Evolutionary conservation across 2,113 vertebrate species (phyloP).

Genomic region (Calonectris borealis): DNA sequence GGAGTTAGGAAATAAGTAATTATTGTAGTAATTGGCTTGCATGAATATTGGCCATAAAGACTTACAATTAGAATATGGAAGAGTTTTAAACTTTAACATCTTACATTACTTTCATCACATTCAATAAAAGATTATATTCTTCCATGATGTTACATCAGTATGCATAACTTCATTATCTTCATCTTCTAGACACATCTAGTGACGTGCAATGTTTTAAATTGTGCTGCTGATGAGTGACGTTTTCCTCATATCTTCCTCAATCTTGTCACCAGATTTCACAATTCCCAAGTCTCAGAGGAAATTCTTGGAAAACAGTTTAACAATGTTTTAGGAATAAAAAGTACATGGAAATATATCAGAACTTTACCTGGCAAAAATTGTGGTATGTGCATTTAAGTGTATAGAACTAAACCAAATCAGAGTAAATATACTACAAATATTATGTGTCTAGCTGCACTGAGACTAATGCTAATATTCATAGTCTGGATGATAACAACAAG

Average conservation of each 20-base stretch:
- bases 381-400: background rate
- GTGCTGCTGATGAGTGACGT: background rate
- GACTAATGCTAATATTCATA: background rate
- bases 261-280: background rate
- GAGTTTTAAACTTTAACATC: conserved; percentile 2
- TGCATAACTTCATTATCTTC: background rate
- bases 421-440: background rate
- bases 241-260: background rate
- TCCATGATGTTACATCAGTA: background rate
- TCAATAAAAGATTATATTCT: background rate
- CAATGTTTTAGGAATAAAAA: background rate
- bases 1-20: background rate
- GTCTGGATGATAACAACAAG: background rate
- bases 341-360: background rate
- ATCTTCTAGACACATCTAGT: background rate
- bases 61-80: background rate
- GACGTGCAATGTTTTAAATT: background rate
- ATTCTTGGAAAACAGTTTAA: background rate
- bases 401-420: background rate
- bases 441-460: background rate
- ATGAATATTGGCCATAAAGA: background rate
- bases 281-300: background rate
- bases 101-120: background rate
- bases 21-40: background rate
- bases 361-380: background rate